Evolutionary conservation across 2,888 invertebrate genomes (phyloP).

Genomic region (Candidula unifasciata): DNA sequence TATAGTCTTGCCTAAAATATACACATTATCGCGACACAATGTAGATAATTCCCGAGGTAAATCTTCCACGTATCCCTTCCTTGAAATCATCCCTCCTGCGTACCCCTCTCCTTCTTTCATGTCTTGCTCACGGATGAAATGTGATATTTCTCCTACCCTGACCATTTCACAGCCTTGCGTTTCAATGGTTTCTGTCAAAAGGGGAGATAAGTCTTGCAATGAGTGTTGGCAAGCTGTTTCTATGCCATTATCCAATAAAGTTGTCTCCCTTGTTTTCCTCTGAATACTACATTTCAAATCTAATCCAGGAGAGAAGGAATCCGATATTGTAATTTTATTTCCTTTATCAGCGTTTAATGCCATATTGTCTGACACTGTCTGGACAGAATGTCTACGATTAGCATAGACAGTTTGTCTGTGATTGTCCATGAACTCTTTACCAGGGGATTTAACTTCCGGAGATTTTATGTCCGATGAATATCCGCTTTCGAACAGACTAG

Average conservation of each 20-base stretch:
- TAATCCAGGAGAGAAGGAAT: neutral
- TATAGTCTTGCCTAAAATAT: neutral
- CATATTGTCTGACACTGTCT: neutral
- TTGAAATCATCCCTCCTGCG: neutral
- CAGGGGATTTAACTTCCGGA: conserved; percentile 26
- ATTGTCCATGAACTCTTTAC: neutral
- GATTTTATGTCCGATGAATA: conserved; percentile 40
- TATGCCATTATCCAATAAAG: neutral
- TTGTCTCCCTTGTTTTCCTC: neutral
- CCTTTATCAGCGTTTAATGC: neutral
- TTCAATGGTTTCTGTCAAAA: neutral
- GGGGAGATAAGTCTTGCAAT: neutral
- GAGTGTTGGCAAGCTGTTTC: neutral
- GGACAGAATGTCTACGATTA: neutral
- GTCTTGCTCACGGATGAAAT: neutral
- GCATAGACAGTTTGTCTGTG: neutral
- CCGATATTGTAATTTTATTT: neutral
- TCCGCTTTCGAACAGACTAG: conserved; percentile 40
- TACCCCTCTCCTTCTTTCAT: neutral
- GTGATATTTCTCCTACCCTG: neutral
- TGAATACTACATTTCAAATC: neutral
- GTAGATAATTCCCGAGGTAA: conserved; percentile 1
- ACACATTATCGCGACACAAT: conserved; percentile 19
- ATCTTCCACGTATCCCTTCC: neutral
- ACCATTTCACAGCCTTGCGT: neutral